These are phyloP conservation scores for Aphelocoma coerulescens DNA, from an alignment of 2,113 vertebrate species.

Conservation along the genomic window DNA sequence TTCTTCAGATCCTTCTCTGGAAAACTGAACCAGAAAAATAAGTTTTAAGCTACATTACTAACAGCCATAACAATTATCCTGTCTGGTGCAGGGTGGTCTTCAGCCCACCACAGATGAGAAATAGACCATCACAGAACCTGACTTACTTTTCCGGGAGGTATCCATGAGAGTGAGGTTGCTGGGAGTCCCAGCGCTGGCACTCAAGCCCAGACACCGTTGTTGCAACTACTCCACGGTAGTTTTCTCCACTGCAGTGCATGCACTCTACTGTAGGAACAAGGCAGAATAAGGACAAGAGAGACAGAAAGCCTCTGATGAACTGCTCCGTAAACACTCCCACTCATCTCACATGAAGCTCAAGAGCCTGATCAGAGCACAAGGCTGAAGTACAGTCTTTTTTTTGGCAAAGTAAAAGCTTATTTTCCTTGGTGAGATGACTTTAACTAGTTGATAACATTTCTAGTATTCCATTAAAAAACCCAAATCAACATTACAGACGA, in stretches of 20 bases:
- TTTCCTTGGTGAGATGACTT: neutral
- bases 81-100: neutral
- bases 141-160: slow-evolving; percentile 88
- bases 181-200: slow-evolving; percentile 84
- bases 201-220: slow-evolving; percentile 71
- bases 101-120: neutral
- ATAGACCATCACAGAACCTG: neutral
- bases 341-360: neutral
- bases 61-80: neutral
- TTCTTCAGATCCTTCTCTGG: slow-evolving; percentile 86
- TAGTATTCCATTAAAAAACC: accelerated
- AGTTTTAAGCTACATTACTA: neutral
- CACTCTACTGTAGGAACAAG: slow-evolving; percentile 81
- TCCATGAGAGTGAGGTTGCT: slow-evolving; percentile 86
- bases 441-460: neutral
- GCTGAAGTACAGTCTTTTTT: neutral
- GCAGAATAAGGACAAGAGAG: neutral
- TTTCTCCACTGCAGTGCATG: slow-evolving; percentile 89
- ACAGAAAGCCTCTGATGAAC: neutral
- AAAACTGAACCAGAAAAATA: slow-evolving; percentile 70
- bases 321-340: neutral
- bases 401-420: neutral
- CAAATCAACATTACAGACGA: neutral
- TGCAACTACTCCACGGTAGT: slow-evolving; percentile 83
- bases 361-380: neutral